Percentiles rank a stretch among this genome's conserved stretches.
Conservation (phyloP, 2,113 vertebrate species). For the Cottus gobio region DNA sequence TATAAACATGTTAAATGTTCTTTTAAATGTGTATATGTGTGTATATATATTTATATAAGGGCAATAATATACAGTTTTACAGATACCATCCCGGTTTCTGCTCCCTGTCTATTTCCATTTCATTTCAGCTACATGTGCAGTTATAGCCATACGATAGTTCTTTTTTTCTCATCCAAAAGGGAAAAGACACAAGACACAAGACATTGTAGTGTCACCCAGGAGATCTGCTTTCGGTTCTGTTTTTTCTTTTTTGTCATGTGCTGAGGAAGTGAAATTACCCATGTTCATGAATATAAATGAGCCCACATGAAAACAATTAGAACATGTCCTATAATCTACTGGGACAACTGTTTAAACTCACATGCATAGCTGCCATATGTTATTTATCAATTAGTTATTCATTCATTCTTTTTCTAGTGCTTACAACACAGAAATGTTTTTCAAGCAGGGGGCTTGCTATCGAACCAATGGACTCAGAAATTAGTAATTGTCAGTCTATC, state of each 20-base stretch:
- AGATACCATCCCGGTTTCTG: neutral
- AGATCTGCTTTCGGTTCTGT: constrained; percentile 4
- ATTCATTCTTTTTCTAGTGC: neutral
- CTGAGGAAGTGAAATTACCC: constrained; percentile 21
- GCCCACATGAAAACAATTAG: constrained; percentile 2
- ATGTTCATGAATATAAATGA: constrained; percentile 29
- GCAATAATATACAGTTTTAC: neutral
- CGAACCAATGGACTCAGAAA: neutral
- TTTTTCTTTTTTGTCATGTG: constrained; percentile 21
- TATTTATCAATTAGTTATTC: neutral
- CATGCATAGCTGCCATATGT: neutral
- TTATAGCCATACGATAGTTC: neutral
- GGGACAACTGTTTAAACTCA: neutral
- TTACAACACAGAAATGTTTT: neutral
- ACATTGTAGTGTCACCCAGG: constrained; percentile 14
- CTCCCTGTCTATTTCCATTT: neutral
- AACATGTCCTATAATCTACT: constrained; percentile 22
- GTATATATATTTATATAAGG: no score
- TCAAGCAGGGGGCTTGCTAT: neutral
- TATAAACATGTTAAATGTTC: no score
- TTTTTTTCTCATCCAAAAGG: constrained; percentile 24
- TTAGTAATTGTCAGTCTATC: neutral
- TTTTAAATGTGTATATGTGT: no score
- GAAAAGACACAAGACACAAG: neutral
- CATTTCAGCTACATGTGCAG: constrained; percentile 8